Base-by-base conservation (phyloP, 2,113 vertebrate genomes). In the Eublepharis macularius region DNA sequence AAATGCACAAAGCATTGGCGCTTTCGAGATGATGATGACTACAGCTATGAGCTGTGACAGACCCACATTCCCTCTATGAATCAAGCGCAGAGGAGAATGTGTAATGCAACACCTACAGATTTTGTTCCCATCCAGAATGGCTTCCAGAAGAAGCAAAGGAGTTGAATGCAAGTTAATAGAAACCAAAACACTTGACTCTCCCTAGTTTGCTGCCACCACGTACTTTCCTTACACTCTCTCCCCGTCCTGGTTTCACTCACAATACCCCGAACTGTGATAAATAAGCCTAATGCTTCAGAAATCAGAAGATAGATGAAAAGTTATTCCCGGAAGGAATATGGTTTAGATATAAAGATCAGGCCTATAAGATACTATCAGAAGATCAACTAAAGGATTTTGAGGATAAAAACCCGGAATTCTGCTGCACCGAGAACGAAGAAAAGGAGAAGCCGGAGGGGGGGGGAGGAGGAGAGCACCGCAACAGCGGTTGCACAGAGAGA, bases 81-180 rank as follows among this genome's bases (percentile, higher is more conserved):
- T 85, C 49, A 85, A 65, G 29, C 49, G 34, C 21, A 72, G 76
- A 85, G 32, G 76, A 69, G 76, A 49, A 72, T 76, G 72, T 85
- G 77, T n/a, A 34, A 81, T 60, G 4, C 0, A 43, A 81, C 74
- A 39, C 49, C 74, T 77, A 78, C 75, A 82, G 47, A 76, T 82
- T 70, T 87, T 72, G 26, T 73, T 72, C 81, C 51, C 54, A 87
- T 73, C 54, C 41, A 70, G 49, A 79, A 79, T 83, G 51, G 65
- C 21, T 77, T 79, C 66, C 66, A 83, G 66, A 77, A 79, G 66
- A 34, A 77, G 63, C 79, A 82, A 86, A 68, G 54, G 47, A 82
- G 36, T 63, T 41, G 60, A 43, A 47, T 79, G n/a, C 65, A 63
- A 72, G 14, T 72, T 49, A 54, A 1, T 83, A 29, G 34, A 78